These are phyloP conservation scores for Actinia equina DNA, from an alignment of 64 coral and sea anemone species.

Conservation along the genomic window DNA sequence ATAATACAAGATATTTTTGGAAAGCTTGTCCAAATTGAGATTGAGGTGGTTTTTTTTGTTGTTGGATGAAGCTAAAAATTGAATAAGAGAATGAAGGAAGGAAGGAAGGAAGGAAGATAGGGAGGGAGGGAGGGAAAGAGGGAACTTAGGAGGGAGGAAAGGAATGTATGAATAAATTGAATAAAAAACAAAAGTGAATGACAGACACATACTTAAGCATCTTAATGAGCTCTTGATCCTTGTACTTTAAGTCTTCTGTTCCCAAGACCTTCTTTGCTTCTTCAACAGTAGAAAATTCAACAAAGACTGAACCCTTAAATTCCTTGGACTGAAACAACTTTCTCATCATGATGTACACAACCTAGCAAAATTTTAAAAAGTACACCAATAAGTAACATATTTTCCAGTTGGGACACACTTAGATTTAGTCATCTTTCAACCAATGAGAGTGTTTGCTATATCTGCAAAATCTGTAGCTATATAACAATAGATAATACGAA, in stretches of 20 bases:
- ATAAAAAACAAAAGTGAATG: not conserved
- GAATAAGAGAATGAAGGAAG: too few relatives aligned
- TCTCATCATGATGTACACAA: constrained; percentile 35
- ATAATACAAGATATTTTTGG: too few relatives aligned
- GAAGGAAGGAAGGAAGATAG: too few relatives aligned
- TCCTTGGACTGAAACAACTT: not conserved
- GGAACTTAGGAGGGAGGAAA: not conserved
- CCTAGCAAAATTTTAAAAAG: not conserved
- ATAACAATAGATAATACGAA: too few relatives aligned
- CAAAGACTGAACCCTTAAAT: constrained; percentile 82
- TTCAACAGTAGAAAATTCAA: constrained; percentile 58
- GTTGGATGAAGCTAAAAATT: too few relatives aligned
- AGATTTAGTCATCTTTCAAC: too few relatives aligned
- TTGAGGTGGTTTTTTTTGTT: too few relatives aligned
- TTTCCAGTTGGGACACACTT: too few relatives aligned
- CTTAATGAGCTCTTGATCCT: constrained; percentile 65
- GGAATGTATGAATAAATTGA: not conserved
- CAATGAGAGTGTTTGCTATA: too few relatives aligned
- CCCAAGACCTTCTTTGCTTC: constrained; percentile 52
- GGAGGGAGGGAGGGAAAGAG: not conserved
- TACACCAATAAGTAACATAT: not conserved
- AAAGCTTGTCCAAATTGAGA: too few relatives aligned
- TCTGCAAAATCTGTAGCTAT: too few relatives aligned
- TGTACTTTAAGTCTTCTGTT: constrained; percentile 42
- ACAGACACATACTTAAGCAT: constrained; percentile 47